Evolutionary conservation across 2,797 vertebrate species (phyloP).

Genomic region (Caiman crocodilus): DNA sequence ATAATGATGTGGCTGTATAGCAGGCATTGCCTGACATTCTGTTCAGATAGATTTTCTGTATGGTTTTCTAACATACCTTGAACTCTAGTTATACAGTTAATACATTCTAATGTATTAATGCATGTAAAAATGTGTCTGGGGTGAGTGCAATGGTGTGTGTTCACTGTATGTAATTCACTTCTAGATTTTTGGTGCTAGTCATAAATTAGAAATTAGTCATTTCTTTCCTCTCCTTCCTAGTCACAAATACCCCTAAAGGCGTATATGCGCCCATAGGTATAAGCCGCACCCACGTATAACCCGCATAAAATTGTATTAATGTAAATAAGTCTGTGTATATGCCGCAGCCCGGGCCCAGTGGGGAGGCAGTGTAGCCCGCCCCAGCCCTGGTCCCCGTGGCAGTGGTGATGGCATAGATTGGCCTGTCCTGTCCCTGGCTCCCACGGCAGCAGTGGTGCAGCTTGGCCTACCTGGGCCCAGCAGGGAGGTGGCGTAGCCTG

Average conservation of each 20-base stretch:
- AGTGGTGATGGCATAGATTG: no score
- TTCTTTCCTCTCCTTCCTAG: background rate
- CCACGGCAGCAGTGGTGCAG: no score
- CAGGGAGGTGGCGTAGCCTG: no score
- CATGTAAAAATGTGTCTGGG: conserved; percentile 35
- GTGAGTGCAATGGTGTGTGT: conserved; percentile 46
- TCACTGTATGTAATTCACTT: conserved; percentile 23
- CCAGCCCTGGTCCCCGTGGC: no score
- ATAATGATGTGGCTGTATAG: conserved; percentile 55
- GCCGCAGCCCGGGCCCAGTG: no score
- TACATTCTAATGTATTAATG: conserved; percentile 64
- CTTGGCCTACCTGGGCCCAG: no score
- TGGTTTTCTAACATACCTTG: conserved; percentile 42
- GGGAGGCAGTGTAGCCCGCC: no score
- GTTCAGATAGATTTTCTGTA: conserved; percentile 34
- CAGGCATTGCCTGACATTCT: conserved; percentile 51
- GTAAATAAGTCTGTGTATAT: no score
- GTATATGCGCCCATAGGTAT: background rate
- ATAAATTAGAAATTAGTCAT: background rate
- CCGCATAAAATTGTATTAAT: background rate
- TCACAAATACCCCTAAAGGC: background rate
- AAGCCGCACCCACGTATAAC: background rate
- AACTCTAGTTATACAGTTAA: conserved; percentile 65
- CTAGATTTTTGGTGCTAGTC: background rate
- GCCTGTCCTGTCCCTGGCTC: no score